Evolutionary conservation across 2,888 invertebrate species (phyloP).

Genomic region (Luperina nickerlii): DNA sequence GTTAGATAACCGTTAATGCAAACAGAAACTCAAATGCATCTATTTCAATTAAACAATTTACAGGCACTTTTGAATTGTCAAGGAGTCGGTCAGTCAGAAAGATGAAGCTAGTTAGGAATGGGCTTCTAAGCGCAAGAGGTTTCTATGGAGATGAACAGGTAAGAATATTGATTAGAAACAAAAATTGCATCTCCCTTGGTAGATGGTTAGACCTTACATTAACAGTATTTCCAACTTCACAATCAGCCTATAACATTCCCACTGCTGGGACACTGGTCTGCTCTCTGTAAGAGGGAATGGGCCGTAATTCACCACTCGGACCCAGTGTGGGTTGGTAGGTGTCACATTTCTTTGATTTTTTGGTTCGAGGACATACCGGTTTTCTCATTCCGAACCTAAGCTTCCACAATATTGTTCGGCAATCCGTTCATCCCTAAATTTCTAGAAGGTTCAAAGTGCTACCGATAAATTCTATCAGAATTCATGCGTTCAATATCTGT

Average conservation of each 20-base stretch:
- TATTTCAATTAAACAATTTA: background rate
- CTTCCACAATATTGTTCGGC: slow-evolving; percentile 2
- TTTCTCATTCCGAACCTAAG: background rate
- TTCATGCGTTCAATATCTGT: slow-evolving; percentile 78
- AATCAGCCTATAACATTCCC: no score
- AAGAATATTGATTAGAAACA: background rate
- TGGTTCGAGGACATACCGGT: background rate
- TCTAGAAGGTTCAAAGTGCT: slow-evolving; percentile 61
- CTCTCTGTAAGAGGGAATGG: background rate
- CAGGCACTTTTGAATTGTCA: background rate
- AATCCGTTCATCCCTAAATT: slow-evolving; percentile 45
- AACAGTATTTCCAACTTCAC: background rate
- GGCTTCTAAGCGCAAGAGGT: background rate
- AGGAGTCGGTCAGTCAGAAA: background rate
- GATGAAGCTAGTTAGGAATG: background rate
- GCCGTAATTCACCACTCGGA: background rate
- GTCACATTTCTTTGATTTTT: background rate
- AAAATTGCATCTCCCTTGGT: background rate
- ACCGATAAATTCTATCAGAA: slow-evolving; percentile 76
- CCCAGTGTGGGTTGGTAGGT: background rate
- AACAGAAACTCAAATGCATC: background rate
- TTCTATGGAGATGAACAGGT: background rate
- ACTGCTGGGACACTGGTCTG: background rate
- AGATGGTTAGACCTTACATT: no score
- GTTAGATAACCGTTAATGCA: background rate